Evolutionary conservation across 2,888 invertebrate genomes (phyloP).

Genomic region (Cylloceria caligata): DNA sequence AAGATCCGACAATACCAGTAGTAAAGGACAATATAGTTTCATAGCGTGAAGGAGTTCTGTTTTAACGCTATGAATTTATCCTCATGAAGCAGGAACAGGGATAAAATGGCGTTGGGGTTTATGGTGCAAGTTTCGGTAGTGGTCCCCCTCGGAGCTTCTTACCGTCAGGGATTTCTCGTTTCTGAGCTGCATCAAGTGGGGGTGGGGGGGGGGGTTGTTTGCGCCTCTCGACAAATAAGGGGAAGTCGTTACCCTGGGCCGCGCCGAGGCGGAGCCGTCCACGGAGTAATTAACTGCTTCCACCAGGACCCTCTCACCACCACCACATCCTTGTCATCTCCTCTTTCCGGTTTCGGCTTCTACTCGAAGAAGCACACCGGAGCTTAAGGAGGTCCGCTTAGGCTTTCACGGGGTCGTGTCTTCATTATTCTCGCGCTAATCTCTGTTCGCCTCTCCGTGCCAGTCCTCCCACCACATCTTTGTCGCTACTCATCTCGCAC

Average conservation of each 20-base stretch:
- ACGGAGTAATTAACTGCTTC: constrained; percentile 71
- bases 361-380: constrained; percentile 77
- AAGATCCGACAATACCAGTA: not conserved
- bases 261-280: constrained; percentile 61
- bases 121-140: constrained; percentile 61
- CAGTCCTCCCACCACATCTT: constrained; percentile 17
- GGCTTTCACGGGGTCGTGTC: constrained; percentile 82
- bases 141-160: constrained; percentile 48
- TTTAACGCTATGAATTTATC: constrained; percentile 61
- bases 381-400: constrained; percentile 80
- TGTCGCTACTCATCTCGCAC: constrained; percentile 8
- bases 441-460: constrained; percentile 78
- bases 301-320: constrained; percentile 47
- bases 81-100: constrained; percentile 28
- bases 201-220: constrained; percentile 79
- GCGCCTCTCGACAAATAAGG: constrained; percentile 83
- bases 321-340: constrained; percentile 51
- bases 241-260: constrained; percentile 81
- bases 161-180: constrained; percentile 49
- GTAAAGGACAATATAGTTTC: constrained; percentile 9
- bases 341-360: constrained; percentile 79
- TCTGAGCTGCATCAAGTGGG: constrained; percentile 53
- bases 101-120: constrained; percentile 63
- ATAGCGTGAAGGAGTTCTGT: constrained; percentile 26
- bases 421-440: constrained; percentile 83